A percentile compares a stretch with the other conserved stretches of the same genome.
phyloP scores from a whole-genome alignment of 1,140 invertebrate species.

The Drosophila navojoa region DNA sequence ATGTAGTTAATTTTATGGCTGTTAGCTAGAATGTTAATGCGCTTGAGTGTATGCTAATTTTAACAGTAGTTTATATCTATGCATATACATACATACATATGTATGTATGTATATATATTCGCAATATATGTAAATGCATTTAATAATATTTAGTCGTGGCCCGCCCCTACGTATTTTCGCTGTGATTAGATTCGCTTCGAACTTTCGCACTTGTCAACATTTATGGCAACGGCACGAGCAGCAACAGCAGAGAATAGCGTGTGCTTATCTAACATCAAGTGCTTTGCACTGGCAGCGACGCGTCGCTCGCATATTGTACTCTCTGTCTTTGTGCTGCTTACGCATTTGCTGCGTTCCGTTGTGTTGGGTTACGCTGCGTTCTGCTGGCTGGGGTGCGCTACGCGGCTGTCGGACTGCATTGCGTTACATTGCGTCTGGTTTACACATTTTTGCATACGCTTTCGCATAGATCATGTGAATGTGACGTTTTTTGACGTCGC shows the following conservation, averaged over 20 bases:
- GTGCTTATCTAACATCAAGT: slow-evolving; percentile 37
- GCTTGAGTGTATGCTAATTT: background rate
- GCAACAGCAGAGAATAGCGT: background rate
- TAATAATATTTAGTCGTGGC: slow-evolving; percentile 48
- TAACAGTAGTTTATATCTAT: background rate
- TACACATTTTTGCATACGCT: slow-evolving; percentile 24
- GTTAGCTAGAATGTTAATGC: background rate
- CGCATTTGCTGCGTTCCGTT: slow-evolving; percentile 11
- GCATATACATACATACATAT: no score
- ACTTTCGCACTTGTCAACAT: slow-evolving; percentile 41
- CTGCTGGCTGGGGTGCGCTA: background rate
- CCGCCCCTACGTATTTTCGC: background rate
- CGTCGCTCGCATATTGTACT: slow-evolving; percentile 20
- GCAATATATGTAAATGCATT: no score
- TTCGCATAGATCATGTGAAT: slow-evolving; percentile 41
- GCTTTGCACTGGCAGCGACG: slow-evolving; percentile 14
- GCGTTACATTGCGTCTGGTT: slow-evolving; percentile 1
- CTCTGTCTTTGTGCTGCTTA: slow-evolving; percentile 9
- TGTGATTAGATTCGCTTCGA: slow-evolving; percentile 46
- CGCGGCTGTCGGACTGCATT: background rate
- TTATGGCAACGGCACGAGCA: slow-evolving; percentile 6
- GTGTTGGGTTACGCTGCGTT: background rate
- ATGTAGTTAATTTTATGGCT: no score
- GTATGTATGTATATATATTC: no score
- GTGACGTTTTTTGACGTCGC: slow-evolving; percentile 13